A percentile compares a stretch with the other conserved stretches of the same genome.
Evolutionary conservation across 1,140 invertebrate genomes (phyloP).

Genomic region (Aphidius gifuensis): DNA sequence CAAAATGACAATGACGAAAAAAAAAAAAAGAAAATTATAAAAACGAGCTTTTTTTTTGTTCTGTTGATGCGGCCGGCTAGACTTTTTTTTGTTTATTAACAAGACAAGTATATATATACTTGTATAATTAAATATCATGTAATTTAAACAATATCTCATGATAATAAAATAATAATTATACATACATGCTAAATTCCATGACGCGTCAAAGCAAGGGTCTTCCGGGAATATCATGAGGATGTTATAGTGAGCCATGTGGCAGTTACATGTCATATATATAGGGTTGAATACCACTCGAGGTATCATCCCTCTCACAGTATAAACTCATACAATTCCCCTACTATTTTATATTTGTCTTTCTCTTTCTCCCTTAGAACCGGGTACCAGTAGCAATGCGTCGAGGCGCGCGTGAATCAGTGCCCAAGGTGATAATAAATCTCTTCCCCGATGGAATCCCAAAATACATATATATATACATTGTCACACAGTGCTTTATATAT

Average conservation of each 20-base stretch:
- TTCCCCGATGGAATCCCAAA: slow-evolving; percentile 36
- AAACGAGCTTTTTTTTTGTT: no score
- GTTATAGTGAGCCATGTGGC: neutral
- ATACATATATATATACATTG: neutral
- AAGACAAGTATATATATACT: no score
- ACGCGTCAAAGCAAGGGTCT: slow-evolving; percentile 16
- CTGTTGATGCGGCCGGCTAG: no score
- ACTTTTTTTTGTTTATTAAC: no score
- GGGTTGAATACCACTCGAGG: neutral
- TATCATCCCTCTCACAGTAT: neutral
- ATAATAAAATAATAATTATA: slow-evolving; percentile 52
- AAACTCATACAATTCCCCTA: neutral
- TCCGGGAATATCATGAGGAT: slow-evolving; percentile 15
- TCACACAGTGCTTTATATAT: neutral
- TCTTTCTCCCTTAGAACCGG: neutral
- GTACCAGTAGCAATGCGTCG: slow-evolving; percentile 18
- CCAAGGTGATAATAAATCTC: slow-evolving; percentile 57
- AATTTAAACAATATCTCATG: slow-evolving; percentile 15
- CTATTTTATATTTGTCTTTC: neutral
- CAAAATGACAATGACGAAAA: no score
- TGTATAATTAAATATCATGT: no score
- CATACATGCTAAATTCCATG: slow-evolving; percentile 31
- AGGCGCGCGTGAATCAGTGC: slow-evolving; percentile 51
- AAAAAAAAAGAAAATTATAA: no score
- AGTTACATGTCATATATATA: slow-evolving; percentile 42